Conservation (phyloP, 1,140 invertebrate species). For the Cecropterus lyciades region DNA sequence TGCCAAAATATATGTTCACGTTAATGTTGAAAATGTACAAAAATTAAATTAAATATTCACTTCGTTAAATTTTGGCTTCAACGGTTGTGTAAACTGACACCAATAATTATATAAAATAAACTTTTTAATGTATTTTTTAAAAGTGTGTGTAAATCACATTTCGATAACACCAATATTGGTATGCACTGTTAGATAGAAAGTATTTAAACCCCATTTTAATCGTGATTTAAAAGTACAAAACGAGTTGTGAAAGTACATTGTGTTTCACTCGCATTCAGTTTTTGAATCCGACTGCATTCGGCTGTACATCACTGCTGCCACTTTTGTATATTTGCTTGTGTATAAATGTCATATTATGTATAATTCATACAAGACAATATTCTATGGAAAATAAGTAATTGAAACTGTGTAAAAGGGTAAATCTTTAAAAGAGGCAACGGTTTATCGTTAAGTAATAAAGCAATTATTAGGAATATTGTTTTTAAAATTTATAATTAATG, state of each 20-base stretch:
- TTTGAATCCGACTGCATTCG: background rate
- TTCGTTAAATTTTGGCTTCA: conserved; percentile 30
- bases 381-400: conserved; percentile 12
- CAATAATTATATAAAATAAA: conserved; percentile 2
- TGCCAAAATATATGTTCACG: conserved; percentile 42
- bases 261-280: conserved; percentile 28
- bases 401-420: background rate
- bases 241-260: conserved; percentile 55
- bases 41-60: conserved; percentile 4
- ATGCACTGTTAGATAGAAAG: conserved; percentile 16
- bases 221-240: conserved; percentile 70
- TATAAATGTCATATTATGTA: conserved; percentile 13
- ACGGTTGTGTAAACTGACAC: conserved; percentile 50
- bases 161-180: conserved; percentile 4
- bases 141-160: conserved; percentile 33
- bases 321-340: conserved; percentile 21
- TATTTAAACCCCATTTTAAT: conserved; percentile 37
- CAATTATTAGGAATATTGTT: background rate
- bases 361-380: conserved; percentile 19
- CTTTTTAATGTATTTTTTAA: conserved; percentile 1
- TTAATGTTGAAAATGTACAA: conserved; percentile 25
- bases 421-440: background rate
- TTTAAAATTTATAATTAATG: background rate
- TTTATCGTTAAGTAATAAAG: background rate
- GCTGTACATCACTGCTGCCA: conserved; percentile 6